These are phyloP conservation scores for Drosophila erecta DNA, from an alignment of 1,140 invertebrate species.

Conservation along the genomic window DNA sequence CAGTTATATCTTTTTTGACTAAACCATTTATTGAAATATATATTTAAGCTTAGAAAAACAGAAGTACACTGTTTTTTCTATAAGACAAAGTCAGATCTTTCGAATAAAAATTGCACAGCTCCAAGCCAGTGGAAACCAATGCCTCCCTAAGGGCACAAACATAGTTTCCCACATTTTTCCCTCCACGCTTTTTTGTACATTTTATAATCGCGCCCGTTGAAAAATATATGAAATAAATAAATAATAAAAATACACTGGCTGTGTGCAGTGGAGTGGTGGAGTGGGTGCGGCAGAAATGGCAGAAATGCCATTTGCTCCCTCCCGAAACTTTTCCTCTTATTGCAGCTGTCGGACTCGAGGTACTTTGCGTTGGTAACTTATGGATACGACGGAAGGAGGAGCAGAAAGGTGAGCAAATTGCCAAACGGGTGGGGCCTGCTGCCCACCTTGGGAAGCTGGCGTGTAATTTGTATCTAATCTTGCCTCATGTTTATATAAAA, in stretches of 20 bases:
- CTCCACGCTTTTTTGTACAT: slow-evolving; percentile 26
- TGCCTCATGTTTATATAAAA: slow-evolving; percentile 82
- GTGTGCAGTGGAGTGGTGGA: slow-evolving; percentile 1
- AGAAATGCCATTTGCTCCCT: slow-evolving; percentile 58
- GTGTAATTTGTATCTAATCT: slow-evolving; percentile 83
- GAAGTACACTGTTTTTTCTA: not conserved
- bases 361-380: slow-evolving; percentile 75
- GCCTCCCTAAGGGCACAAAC: slow-evolving; percentile 33
- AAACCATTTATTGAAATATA: too few species aligned
- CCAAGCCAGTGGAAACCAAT: slow-evolving; percentile 4
- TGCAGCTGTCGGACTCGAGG: slow-evolving; percentile 57
- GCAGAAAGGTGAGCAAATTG: slow-evolving; percentile 74
- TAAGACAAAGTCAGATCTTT: not conserved
- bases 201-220: slow-evolving; percentile 64
- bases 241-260: slow-evolving; percentile 70
- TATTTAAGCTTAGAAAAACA: too few species aligned
- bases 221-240: slow-evolving; percentile 79
- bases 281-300: slow-evolving; percentile 37
- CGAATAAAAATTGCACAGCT: not conserved
- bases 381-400: slow-evolving; percentile 56
- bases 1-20: too few species aligned
- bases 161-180: slow-evolving; percentile 58
- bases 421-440: slow-evolving; percentile 34
- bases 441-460: slow-evolving; percentile 77
- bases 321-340: slow-evolving; percentile 74